Conservation (phyloP, 2,113 vertebrate species). For the Murina feae region DNA sequence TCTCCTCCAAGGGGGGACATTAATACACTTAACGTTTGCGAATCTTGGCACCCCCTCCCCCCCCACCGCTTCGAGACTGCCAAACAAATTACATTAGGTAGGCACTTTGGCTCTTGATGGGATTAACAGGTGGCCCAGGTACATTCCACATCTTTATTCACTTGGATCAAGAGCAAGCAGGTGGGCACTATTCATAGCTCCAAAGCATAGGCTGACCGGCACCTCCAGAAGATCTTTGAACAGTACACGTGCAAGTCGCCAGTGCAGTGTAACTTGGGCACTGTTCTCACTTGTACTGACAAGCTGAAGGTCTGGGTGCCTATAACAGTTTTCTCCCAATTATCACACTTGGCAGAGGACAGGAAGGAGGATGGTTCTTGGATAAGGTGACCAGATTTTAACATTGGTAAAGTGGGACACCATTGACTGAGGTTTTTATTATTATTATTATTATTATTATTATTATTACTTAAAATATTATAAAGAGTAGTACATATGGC, state of each 20-base stretch:
- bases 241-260: accelerated
- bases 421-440: too few relatives aligned
- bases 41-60: constrained; percentile 11
- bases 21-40: constrained; percentile 38
- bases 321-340: not conserved
- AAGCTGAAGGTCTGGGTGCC: not conserved
- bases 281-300: not conserved
- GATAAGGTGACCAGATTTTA: too few relatives aligned
- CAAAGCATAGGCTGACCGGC: not conserved
- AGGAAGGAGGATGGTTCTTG: not conserved
- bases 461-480: too few relatives aligned
- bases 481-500: too few relatives aligned
- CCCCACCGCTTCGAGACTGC: not conserved
- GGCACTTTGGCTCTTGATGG: not conserved
- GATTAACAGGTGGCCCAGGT: not conserved
- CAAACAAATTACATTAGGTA: constrained; percentile 26
- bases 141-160: not conserved
- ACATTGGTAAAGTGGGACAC: too few relatives aligned
- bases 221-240: not conserved
- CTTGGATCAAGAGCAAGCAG: not conserved
- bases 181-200: not conserved
- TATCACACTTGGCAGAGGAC: not conserved
- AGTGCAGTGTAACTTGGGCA: accelerated
- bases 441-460: too few relatives aligned
- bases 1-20: constrained; percentile 33